These are phyloP conservation scores for Ophiothrix spiculata DNA, from an alignment of 35 echinoderm and acorn worm species.

Conservation along the genomic window DNA sequence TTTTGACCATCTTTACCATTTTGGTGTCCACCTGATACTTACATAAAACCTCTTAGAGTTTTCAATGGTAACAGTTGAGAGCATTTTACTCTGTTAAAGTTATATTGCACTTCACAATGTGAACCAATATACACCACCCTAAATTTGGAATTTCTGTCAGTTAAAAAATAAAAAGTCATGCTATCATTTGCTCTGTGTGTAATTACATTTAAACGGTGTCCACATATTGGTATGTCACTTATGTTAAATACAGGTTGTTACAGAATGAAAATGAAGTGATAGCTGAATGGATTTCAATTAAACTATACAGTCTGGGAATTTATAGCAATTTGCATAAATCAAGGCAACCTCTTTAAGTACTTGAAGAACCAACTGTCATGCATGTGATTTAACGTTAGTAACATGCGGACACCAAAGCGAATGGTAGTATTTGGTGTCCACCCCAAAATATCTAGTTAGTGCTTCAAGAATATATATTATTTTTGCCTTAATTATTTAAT, in stretches of 20 bases:
- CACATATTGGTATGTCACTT: not conserved
- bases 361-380: not conserved
- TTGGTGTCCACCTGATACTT: not conserved
- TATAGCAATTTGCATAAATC: not conserved
- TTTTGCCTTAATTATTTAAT: not conserved
- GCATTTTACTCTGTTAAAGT: not conserved
- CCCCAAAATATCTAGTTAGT: not conserved
- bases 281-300: not conserved
- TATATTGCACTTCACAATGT: not conserved
- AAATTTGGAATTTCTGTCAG: not conserved
- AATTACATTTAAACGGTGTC: not conserved
- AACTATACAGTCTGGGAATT: not conserved
- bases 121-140: not conserved
- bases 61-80: no score
- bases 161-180: not conserved
- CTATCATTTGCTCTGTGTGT: not conserved
- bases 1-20: not conserved
- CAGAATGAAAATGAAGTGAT: not conserved
- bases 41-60: not conserved
- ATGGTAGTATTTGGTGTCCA: not conserved
- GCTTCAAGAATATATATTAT: not conserved
- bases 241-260: not conserved
- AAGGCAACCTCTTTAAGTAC: not conserved
- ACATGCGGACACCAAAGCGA: not conserved
- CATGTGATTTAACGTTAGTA: not conserved